Conservation (phyloP, 2,797 vertebrate genomes). For the Lutjanus argentimaculatus region DNA sequence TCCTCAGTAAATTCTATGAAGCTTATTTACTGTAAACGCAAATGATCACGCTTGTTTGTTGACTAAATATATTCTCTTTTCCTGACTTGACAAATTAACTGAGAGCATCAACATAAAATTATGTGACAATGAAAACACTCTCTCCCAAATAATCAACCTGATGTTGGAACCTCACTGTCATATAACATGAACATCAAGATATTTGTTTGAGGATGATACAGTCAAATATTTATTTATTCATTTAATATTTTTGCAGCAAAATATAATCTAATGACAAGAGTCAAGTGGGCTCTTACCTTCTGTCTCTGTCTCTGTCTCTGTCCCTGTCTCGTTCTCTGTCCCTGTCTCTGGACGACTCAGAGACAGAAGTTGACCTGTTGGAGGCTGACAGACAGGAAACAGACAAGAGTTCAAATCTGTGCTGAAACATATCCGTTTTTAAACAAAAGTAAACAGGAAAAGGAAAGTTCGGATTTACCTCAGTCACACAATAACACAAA, state of each 20-base stretch:
- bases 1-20: neutral
- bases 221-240: too few species aligned
- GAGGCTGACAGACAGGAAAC: constrained; percentile 73
- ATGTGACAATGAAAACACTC: neutral
- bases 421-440: too few species aligned
- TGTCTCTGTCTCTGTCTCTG: constrained; percentile 82
- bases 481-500: too few species aligned
- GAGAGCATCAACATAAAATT: neutral
- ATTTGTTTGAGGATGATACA: neutral
- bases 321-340: constrained; percentile 44
- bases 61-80: neutral
- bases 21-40: constrained; percentile 24
- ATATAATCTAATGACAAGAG: neutral
- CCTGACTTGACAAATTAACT: neutral
- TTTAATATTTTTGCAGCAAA: too few species aligned
- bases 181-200: neutral
- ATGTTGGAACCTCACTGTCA: too few species aligned
- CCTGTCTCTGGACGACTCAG: constrained; percentile 82
- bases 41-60: neutral
- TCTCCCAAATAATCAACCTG: too few species aligned
- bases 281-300: constrained; percentile 85
- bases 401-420: neutral
- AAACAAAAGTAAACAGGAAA: too few species aligned
- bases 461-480: too few species aligned
- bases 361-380: constrained; percentile 79